Evolutionary conservation across 2,797 vertebrate species (phyloP), one percentile per base, ranked within the genome.

Genomic region (Urophycis tenuis): DNA sequence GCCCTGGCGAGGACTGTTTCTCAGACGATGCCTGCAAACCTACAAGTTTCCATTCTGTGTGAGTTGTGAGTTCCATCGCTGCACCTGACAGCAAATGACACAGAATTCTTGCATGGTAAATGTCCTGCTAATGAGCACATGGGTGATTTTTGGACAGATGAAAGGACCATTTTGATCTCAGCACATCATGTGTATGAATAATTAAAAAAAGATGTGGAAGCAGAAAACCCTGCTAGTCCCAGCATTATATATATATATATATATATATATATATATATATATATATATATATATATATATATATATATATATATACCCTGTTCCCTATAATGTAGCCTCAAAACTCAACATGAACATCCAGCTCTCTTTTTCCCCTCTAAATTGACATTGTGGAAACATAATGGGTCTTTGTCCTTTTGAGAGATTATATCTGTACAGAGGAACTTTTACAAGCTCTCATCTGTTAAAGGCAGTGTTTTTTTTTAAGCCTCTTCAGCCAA

Each of bases 161-260:
- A n/a, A n/a, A n/a, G n/a, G n/a, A 41, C 39, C 17, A 41, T 41
- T 41, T 15, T 41, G 12, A 41, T 41, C 14, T 14, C 14, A 41
- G 14, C 39, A 41, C 39, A 29, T 31, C 11, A 41, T 6, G 72
- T 4, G 29, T 25, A 39, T 32, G 15, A 15, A 17, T 74, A 15
- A 15, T 30, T 74, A 15, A n/a, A 60, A 6, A 3, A 60, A 33
- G 81, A 60, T 77, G 72, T 78, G 72, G 67, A n/a, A n/a, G 71
- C 41, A 69, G 32, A 80, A 60, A 8, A 32, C 71, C 8, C 64
- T 60, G 53, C 22, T 11, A n/a, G 53, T 60, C 53, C 45, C 1
- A n/a, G 19, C 19, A 53, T 53, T 12, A 8, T n/a, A 53, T 53
- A 53, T 25, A 9, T 36, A 36, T 4, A 36, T 36, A 36, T 9